Percentiles rank a stretch among this genome's conserved stretches.
Evolutionary conservation across 2,797 vertebrate genomes (phyloP).

Genomic region (Pangasius larnaudii): DNA sequence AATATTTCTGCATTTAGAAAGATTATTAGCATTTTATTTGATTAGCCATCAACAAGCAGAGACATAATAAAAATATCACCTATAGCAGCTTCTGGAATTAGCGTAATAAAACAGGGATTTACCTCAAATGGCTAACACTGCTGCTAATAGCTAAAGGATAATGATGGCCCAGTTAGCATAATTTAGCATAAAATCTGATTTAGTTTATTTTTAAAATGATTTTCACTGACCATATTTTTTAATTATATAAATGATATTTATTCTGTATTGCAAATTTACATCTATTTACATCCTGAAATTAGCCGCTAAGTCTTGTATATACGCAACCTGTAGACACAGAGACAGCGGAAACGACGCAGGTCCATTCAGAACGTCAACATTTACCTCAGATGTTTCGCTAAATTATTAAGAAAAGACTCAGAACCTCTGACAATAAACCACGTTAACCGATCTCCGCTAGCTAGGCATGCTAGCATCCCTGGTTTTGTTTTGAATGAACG

Average conservation of each 20-base stretch:
- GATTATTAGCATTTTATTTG: background rate
- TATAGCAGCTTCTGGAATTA: background rate
- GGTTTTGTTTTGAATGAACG: background rate
- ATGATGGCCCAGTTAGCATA: background rate
- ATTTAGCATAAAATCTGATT: background rate
- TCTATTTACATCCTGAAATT: too few relatives aligned
- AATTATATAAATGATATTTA: too few relatives aligned
- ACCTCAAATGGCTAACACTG: background rate
- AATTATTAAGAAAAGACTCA: background rate
- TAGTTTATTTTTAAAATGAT: background rate
- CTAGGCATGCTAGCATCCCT: slow-evolving; percentile 27
- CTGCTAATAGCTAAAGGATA: background rate
- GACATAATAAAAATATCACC: too few relatives aligned
- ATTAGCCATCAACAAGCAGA: background rate
- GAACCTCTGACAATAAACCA: background rate
- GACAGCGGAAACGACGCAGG: background rate
- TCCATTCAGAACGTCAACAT: background rate
- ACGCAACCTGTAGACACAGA: background rate
- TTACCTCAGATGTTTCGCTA: background rate
- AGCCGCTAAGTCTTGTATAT: background rate
- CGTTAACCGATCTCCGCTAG: background rate
- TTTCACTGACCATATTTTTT: too few relatives aligned
- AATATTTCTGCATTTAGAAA: background rate
- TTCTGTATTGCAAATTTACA: too few relatives aligned
- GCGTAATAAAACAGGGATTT: background rate